Conservation (phyloP, 2,888 invertebrate genomes). For the Brachynemurus nebulosus region DNA sequence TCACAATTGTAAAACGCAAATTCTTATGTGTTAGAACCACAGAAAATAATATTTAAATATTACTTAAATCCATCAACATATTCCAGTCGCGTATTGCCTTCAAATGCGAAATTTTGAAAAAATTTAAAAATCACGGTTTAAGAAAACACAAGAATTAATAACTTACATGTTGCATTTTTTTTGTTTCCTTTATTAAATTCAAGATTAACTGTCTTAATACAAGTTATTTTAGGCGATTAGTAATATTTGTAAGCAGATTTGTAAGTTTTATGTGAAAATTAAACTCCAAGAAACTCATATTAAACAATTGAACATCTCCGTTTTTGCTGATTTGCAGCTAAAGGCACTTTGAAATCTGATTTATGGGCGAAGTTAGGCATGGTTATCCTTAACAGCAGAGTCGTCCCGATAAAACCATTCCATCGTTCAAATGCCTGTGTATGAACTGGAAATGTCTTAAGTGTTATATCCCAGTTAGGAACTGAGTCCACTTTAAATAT, state of each 20-base stretch:
- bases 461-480: constrained; percentile 1
- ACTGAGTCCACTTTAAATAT: constrained; percentile 3
- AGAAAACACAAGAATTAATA: neutral
- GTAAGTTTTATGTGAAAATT: no score
- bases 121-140: neutral
- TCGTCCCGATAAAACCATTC: neutral
- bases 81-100: neutral
- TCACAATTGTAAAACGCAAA: neutral
- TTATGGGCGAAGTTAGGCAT: constrained; percentile 2
- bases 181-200: neutral
- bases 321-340: neutral
- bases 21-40: constrained; percentile 1
- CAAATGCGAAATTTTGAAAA: neutral
- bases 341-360: constrained; percentile 6
- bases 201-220: neutral
- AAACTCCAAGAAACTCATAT: no score
- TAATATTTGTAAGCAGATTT: no score
- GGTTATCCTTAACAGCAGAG: neutral
- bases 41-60: neutral
- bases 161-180: neutral
- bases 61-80: constrained; percentile 2
- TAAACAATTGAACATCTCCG: no score
- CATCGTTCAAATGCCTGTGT: neutral
- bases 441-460: constrained; percentile 5
- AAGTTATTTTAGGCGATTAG: neutral